A percentile compares a stretch with the other conserved stretches of the same genome.
Conservation (phyloP, 2,113 vertebrate genomes). For the Spilogale gracilis region DNA sequence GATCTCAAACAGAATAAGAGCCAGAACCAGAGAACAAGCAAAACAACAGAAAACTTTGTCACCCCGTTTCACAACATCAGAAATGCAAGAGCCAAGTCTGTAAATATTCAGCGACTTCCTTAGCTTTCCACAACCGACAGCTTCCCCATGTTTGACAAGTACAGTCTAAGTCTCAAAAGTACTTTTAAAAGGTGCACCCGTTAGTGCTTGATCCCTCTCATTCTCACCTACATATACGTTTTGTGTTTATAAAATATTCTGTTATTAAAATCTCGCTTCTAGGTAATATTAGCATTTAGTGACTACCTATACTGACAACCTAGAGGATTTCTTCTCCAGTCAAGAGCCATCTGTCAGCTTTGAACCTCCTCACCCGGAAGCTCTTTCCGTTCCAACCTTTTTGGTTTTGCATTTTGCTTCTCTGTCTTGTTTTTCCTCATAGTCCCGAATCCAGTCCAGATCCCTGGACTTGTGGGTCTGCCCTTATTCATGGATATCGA, state of each 20-base stretch:
- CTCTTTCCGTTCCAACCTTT: neutral
- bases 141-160: neutral
- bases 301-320: neutral
- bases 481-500: neutral
- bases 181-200: conserved; percentile 1
- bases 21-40: neutral
- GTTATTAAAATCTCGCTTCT: conserved; percentile 42
- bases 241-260: conserved; percentile 26
- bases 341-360: neutral
- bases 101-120: neutral
- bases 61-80: neutral
- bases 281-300: neutral
- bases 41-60: neutral
- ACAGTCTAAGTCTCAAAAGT: conserved; percentile 52
- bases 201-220: neutral
- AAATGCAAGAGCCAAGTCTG: neutral
- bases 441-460: neutral
- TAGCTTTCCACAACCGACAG: neutral
- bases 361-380: neutral
- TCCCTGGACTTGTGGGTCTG: neutral
- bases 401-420: neutral
- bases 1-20: conserved; percentile 41
- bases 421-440: neutral
- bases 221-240: conserved; percentile 23
- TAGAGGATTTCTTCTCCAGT: neutral